Evolutionary conservation across 2,113 vertebrate species (phyloP), one percentile per base, ranked within the genome.

Genomic region (Siniperca knerii): DNA sequence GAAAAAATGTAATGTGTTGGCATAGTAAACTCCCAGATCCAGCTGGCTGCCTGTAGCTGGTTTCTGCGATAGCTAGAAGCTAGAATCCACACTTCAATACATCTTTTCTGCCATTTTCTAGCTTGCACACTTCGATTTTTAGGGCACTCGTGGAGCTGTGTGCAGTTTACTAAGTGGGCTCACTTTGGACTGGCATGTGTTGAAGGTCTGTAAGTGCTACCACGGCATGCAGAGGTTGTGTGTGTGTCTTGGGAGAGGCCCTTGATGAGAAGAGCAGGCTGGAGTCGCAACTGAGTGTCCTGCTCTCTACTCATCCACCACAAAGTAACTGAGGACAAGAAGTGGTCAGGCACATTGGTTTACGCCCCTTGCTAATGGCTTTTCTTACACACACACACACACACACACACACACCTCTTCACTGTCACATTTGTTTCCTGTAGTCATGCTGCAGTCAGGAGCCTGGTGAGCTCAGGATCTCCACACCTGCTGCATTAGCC

Each of bases 221-320:
- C 25, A 71, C 69, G 77, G 81, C 64, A 81, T 35, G 61, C 67
- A 85, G 65, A 80, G 74, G 79, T 35, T 71, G 54, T 57, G 33
- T 35, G 66, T 1, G 20, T 13, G 2, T 82, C 25, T 86, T 73
- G 85, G 71, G 40, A 90, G 82, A 88, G 87, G 77, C 42, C 46
- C 70, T 89, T 76, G 61, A 90, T 81, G 73, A 87, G 73, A 88
- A 77, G 68, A 86, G 84, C 81, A 82, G 76, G 62, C 68, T 57
- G 40, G 54, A 82, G 65, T 79, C 54, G 0, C 37, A 69, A 68
- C 73, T 3, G 35, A 64, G 71, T 80, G 54, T 78, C 69, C 40
- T 60, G 61, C 62, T 82, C 78, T 71, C 58, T 60, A 73, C 67
- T 89, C 75, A 78, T 72, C 50, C 60, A 66, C 72, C 70, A 50